Percentiles rank a stretch among this genome's conserved stretches.
These are phyloP conservation scores for Arctopsyche grandis DNA, from an alignment of 1,140 invertebrate species.

Conservation along the genomic window DNA sequence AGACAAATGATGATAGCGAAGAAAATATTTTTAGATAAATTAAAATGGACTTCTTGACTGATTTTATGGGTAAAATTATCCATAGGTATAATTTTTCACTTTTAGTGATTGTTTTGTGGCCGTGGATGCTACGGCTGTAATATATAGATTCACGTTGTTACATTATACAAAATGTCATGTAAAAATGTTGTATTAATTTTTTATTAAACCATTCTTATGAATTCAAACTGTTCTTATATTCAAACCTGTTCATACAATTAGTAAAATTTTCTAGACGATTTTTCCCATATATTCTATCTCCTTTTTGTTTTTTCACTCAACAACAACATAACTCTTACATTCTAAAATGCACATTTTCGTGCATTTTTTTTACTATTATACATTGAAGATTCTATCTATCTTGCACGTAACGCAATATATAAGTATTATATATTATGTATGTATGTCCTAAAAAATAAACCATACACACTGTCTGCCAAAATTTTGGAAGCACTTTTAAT, in stretches of 20 bases:
- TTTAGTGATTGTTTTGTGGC: constrained; percentile 22
- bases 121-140: constrained; percentile 35
- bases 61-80: constrained; percentile 41
- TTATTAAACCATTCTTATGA: too few relatives aligned
- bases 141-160: not conserved
- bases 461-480: too few relatives aligned
- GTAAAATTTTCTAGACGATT: not conserved
- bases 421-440: too few relatives aligned
- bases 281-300: not conserved
- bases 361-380: not conserved
- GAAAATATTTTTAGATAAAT: constrained; percentile 43
- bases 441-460: too few relatives aligned
- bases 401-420: constrained; percentile 10
- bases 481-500: too few relatives aligned
- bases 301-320: not conserved
- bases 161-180: constrained; percentile 28
- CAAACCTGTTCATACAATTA: too few relatives aligned
- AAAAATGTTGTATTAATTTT: not conserved
- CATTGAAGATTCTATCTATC: not conserved
- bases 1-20: constrained; percentile 29
- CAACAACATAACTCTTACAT: not conserved
- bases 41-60: constrained; percentile 39
- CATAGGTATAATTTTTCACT: constrained; percentile 41
- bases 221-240: too few relatives aligned
- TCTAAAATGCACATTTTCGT: not conserved